phyloP scores from a whole-genome alignment of 2,113 vertebrate genomes.

The Bubo bubo region DNA sequence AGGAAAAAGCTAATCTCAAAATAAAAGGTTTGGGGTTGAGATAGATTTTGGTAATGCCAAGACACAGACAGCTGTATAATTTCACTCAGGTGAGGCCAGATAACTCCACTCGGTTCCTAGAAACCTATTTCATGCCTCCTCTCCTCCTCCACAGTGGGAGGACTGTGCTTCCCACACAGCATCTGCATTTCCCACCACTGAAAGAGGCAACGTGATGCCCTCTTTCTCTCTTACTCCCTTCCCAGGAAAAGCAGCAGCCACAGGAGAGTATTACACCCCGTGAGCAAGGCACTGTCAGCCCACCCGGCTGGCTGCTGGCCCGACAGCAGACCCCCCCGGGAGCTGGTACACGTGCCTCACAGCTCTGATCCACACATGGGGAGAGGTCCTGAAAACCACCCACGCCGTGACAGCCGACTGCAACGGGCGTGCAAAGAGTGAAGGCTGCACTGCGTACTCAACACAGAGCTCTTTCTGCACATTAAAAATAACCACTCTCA shows the following conservation, averaged over 20 bases:
- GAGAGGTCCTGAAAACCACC: background rate
- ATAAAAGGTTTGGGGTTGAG: background rate
- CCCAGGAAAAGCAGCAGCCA: background rate
- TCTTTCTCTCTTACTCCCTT: background rate
- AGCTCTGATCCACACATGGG: fast-evolving
- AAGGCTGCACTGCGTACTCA: fast-evolving
- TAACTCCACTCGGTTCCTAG: background rate
- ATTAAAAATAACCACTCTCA: fast-evolving
- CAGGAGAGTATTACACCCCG: background rate
- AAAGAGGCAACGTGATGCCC: background rate
- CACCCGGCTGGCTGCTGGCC: background rate
- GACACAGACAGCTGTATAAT: background rate
- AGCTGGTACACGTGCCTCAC: fast-evolving
- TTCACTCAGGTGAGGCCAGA: background rate
- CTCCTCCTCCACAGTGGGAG: fast-evolving
- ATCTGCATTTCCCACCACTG: background rate
- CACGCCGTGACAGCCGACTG: fast-evolving
- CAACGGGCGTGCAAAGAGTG: background rate
- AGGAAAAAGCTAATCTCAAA: background rate
- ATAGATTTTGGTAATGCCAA: background rate
- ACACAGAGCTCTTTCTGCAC: background rate
- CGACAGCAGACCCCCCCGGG: background rate
- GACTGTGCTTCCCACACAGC: background rate
- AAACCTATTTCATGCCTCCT: background rate
- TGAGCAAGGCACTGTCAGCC: fast-evolving